Conservation (phyloP, 2,797 vertebrate species). For the Paguma larvata region DNA sequence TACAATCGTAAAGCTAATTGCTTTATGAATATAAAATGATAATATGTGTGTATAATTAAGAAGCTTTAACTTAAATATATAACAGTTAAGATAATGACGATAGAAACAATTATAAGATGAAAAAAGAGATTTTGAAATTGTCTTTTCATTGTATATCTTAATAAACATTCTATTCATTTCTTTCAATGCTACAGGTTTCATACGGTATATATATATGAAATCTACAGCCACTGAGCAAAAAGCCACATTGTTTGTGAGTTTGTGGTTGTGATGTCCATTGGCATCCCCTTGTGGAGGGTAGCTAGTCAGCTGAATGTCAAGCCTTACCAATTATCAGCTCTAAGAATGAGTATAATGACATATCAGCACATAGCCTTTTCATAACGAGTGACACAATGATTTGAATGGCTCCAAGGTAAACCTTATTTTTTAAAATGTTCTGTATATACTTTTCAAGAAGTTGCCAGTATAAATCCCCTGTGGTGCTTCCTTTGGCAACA, state of each 20-base stretch:
- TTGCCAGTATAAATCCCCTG: conserved; percentile 29
- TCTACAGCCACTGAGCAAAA: background rate
- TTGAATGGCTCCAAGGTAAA: conserved; percentile 56
- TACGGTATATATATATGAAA: accelerated
- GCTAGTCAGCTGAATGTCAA: background rate
- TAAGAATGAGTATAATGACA: background rate
- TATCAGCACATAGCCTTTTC: conserved; percentile 27
- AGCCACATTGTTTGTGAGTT: background rate
- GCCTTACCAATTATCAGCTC: background rate
- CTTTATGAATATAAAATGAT: background rate
- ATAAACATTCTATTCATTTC: background rate
- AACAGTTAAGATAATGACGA: background rate
- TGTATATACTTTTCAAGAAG: conserved; percentile 1
- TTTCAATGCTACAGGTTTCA: background rate
- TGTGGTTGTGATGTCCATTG: background rate
- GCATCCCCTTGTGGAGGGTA: background rate
- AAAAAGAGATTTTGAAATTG: background rate
- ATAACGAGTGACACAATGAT: conserved; percentile 53
- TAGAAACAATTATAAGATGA: background rate
- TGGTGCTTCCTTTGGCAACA: conserved; percentile 18
- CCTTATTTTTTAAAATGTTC: conserved; percentile 57
- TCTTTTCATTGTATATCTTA: background rate
- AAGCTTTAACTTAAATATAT: background rate
- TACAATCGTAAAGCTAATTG: background rate
- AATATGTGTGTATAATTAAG: background rate